phyloP scores from a whole-genome alignment of 2,888 invertebrate species.

The Drosophila cognata region DNA sequence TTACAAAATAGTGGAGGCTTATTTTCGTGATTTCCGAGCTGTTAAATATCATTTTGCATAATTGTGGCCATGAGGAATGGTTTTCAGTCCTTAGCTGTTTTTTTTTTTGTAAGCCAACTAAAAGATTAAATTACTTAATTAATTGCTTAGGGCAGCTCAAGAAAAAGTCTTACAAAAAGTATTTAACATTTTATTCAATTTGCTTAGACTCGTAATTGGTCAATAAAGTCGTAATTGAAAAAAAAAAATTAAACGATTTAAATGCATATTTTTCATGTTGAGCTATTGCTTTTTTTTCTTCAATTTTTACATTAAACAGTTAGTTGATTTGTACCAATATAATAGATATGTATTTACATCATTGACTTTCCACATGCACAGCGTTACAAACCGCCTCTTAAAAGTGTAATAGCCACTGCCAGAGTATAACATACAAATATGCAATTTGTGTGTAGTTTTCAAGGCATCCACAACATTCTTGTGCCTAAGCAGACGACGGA shows the following conservation, averaged over 20 bases:
- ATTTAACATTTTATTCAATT: not conserved
- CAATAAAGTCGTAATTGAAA: not conserved
- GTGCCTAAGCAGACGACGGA: conserved; percentile 1
- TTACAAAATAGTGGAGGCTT: conserved; percentile 3
- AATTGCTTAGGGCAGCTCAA: no score
- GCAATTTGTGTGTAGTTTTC: not conserved
- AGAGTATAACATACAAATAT: not conserved
- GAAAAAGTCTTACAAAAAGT: not conserved
- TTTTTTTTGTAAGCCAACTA: no score
- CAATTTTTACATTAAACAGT: not conserved
- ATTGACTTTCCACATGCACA: not conserved
- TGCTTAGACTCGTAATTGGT: not conserved
- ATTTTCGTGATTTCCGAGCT: not conserved
- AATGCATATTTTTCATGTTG: not conserved
- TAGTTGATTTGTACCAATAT: not conserved
- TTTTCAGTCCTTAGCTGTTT: not conserved
- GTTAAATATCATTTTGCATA: not conserved
- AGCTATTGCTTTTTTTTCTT: not conserved
- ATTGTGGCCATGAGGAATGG: not conserved
- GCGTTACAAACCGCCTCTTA: not conserved
- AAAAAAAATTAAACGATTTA: not conserved
- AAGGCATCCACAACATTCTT: conserved; percentile 3
- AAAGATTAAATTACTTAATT: no score
- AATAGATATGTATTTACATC: not conserved
- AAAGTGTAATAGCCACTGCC: not conserved